Evolutionary conservation across 2,888 invertebrate genomes (phyloP).

Genomic region (Drosophila colorata): DNA sequence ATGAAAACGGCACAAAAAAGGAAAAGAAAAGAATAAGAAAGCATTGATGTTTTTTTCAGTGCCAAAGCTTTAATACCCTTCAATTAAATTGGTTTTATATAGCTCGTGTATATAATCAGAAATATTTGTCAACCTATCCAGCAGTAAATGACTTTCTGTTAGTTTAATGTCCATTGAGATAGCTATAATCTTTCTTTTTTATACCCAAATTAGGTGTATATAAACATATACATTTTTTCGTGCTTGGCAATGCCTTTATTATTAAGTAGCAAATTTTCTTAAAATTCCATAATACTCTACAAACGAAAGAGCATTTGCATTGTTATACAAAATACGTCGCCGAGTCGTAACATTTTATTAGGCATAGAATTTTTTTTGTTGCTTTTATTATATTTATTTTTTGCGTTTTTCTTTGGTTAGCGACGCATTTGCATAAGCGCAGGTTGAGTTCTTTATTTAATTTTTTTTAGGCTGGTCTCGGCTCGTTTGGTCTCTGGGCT

Average conservation of each 20-base stretch:
- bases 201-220: not conserved
- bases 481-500: slow-evolving; percentile 34
- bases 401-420: slow-evolving; percentile 17
- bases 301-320: slow-evolving; percentile 14
- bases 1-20: slow-evolving; percentile 39
- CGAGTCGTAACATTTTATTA: slow-evolving; percentile 70
- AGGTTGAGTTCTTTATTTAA: slow-evolving; percentile 25
- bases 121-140: too few relatives aligned
- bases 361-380: slow-evolving; percentile 50
- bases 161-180: too few relatives aligned
- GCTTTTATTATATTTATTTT: slow-evolving; percentile 19
- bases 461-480: slow-evolving; percentile 5
- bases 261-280: not conserved
- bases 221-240: not conserved
- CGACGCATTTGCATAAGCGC: slow-evolving; percentile 73
- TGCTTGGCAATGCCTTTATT: not conserved
- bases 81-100: not conserved
- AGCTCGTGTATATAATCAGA: too few relatives aligned
- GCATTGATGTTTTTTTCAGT: not conserved
- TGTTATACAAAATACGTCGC: slow-evolving; percentile 30
- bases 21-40: not conserved
- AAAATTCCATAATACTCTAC: slow-evolving; percentile 2
- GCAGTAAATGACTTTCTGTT: too few relatives aligned
- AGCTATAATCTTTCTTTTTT: too few relatives aligned
- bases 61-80: slow-evolving; percentile 14